Base-by-base conservation (phyloP, 2,113 vertebrate species). In the Cyrtonyx montezumae region DNA sequence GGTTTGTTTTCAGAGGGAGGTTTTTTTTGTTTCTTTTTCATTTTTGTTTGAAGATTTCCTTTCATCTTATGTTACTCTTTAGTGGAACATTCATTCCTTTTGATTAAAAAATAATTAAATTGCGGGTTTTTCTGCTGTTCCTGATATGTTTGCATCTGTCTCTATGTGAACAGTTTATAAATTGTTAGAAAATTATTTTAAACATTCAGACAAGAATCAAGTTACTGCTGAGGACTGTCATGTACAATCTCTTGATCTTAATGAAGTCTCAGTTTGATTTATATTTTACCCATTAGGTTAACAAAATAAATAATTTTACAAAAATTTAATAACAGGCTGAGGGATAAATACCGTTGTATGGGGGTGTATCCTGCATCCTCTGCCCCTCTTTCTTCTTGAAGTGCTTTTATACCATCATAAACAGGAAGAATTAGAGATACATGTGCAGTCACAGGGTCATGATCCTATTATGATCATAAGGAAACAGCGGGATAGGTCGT, bases 331-430 rank as follows among this genome's bases (percentile, higher is more conserved):
- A 48, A 12, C 9, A 46, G 8, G 2, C 2, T 0, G 23, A 65
- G 20, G 5, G 9, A 25, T 4, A 32, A 21, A 4, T 2, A 1
- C 37, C 2, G 0, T 51, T 45, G 1, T 61, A 40, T 26, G 7
- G 6, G 0, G 0, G 3, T 81, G 1, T 66, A 13, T 69, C 7
- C 51, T 30, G 26, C 51, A 53, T 53, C 26, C 15, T 53, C 15
- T 53, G 26, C 15, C 30, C 51, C 51, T 13, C 26, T 53, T 30
- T 53, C 51, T 53, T 53, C 26, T 53, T 53, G 26, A 30, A 53
- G 51, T 30, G 51, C 51, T 53, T 53, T 8, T 53, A 30, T 53
- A 53, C 15, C 51, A 28, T 8, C 26, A 15, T 26, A 16, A 53
- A 53, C 14, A 30, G 26, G 51, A 53, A 53, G 51, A 53, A 53